Evolutionary conservation across 2,113 vertebrate genomes (phyloP).

Genomic region (Seriola rivoliana): DNA sequence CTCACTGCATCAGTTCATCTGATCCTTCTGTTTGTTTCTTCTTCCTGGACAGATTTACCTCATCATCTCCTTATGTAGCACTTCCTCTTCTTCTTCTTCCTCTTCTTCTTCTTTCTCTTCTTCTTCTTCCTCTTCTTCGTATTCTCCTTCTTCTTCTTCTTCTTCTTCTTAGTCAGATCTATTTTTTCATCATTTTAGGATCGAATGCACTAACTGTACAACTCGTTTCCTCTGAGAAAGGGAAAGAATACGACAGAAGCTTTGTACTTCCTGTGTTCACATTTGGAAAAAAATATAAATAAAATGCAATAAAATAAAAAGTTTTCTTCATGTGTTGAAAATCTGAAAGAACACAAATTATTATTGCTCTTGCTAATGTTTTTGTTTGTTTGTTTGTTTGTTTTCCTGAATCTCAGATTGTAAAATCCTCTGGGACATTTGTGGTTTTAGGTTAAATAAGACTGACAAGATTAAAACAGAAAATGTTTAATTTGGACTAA

Average conservation of each 20-base stretch:
- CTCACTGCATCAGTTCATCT: slow-evolving; percentile 39
- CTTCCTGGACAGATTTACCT: slow-evolving; percentile 77
- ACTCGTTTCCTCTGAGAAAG: slow-evolving; percentile 30
- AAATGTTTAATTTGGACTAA: background rate
- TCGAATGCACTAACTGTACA: slow-evolving; percentile 77
- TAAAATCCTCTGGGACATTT: no score
- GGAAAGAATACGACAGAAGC: slow-evolving; percentile 16
- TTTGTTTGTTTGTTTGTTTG: background rate
- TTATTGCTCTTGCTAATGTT: background rate
- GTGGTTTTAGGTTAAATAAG: no score
- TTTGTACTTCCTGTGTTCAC: slow-evolving; percentile 72
- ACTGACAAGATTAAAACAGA: no score
- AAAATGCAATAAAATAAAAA: slow-evolving; percentile 51
- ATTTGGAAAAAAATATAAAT: slow-evolving; percentile 66
- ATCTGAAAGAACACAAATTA: background rate
- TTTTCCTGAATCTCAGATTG: background rate
- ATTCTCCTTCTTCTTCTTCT: slow-evolving; percentile 33
- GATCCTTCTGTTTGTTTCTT: slow-evolving; percentile 59
- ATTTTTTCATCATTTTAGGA: slow-evolving; percentile 77
- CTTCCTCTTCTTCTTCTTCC: slow-evolving; percentile 64
- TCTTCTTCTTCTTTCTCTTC: slow-evolving; percentile 26
- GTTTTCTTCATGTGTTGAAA: slow-evolving; percentile 16
- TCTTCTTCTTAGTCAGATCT: slow-evolving; percentile 71
- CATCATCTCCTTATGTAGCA: slow-evolving; percentile 80
- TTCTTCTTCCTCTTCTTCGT: slow-evolving; percentile 62